These are phyloP conservation scores for Ormyrus nitidulus DNA, from an alignment of 2,888 invertebrate genomes.

Conservation along the genomic window DNA sequence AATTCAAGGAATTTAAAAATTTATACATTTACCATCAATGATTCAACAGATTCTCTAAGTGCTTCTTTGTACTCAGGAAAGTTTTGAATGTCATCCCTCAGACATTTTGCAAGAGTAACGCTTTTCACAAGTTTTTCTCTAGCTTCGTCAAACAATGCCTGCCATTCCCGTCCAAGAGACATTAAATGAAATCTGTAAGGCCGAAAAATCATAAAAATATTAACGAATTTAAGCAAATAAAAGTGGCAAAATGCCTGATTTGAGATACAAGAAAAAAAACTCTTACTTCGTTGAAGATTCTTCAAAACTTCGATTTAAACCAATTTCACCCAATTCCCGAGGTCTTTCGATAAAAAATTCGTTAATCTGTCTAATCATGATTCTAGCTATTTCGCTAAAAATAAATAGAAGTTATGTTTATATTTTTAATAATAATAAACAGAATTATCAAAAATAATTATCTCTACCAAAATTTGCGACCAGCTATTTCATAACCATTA, in stretches of 20 bases:
- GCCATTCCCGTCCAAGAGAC: conserved; percentile 86
- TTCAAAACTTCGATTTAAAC: conserved; percentile 18
- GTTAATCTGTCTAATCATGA: conserved; percentile 77
- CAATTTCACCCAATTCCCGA: conserved; percentile 67
- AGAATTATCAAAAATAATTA: neutral
- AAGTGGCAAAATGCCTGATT: neutral
- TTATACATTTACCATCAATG: conserved; percentile 75
- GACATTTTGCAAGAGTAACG: conserved; percentile 87
- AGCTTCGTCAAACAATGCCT: conserved; percentile 86
- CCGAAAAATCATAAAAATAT: too few relatives aligned
- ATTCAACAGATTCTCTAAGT: conserved; percentile 80
- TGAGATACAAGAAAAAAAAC: neutral
- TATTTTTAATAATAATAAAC: neutral
- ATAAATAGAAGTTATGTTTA: conserved; percentile 24
- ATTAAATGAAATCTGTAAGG: conserved; percentile 77
- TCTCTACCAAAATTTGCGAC: conserved; percentile 85
- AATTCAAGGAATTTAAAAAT: conserved; percentile 51
- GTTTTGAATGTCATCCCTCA: conserved; percentile 82
- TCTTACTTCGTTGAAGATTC: conserved; percentile 23
- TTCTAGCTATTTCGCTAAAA: conserved; percentile 77
- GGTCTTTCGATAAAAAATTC: conserved; percentile 76
- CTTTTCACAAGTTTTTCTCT: conserved; percentile 88
- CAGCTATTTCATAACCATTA: conserved; percentile 85
- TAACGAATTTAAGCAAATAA: neutral
- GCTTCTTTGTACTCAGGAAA: conserved; percentile 77